Percentiles rank a stretch among this genome's conserved stretches.
phyloP scores from a whole-genome alignment of 2,888 invertebrate species.

The Nomada ruficornis region DNA sequence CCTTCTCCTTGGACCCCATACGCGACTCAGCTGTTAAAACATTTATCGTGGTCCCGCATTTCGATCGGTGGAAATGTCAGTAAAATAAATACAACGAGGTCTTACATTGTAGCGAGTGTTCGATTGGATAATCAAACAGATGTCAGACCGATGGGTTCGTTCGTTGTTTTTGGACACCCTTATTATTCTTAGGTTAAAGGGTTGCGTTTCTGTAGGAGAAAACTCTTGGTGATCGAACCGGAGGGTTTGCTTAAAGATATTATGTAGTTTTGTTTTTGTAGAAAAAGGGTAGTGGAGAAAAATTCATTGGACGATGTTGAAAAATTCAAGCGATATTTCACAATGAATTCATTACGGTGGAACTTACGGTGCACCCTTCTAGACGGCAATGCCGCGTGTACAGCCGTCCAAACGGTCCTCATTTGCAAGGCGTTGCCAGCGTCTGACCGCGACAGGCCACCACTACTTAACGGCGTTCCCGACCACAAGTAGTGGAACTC shows the following conservation, averaged over 20 bases:
- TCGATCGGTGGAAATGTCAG: not conserved
- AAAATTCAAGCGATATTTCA: conserved; percentile 11
- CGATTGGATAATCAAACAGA: not conserved
- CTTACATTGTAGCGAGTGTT: not conserved
- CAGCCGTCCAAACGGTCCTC: conserved; percentile 25
- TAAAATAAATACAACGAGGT: not conserved
- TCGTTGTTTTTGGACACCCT: not conserved
- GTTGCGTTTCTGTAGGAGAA: not conserved
- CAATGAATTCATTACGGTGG: not conserved
- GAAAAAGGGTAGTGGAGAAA: not conserved
- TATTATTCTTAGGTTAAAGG: not conserved
- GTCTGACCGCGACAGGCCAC: conserved; percentile 49
- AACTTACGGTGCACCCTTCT: conserved; percentile 20
- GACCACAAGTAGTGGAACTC: not conserved
- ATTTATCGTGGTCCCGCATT: not conserved
- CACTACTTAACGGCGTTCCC: conserved; percentile 31
- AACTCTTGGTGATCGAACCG: too few species aligned
- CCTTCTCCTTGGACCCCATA: conserved; percentile 2
- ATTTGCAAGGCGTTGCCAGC: conserved; percentile 42
- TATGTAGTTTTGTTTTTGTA: not conserved
- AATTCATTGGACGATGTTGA: not conserved
- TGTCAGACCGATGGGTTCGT: not conserved
- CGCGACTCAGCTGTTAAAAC: conserved; percentile 4
- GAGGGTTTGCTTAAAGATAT: too few species aligned
- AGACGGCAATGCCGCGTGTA: conserved; percentile 28